Conservation (phyloP, 2,888 invertebrate species). For the Oscheius sp. region DNA sequence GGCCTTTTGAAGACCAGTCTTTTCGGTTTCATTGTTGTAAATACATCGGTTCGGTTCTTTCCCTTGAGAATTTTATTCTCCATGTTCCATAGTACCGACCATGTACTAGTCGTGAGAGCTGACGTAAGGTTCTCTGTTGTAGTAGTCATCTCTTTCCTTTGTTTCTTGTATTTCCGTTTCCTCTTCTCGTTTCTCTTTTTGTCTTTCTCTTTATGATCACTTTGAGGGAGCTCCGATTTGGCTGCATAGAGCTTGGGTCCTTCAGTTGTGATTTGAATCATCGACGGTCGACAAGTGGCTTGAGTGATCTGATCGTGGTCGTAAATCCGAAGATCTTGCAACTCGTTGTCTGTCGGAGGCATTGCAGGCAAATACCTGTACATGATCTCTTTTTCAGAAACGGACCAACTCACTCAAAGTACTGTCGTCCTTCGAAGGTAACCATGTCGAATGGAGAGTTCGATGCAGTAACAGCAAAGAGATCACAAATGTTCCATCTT, state of each 20-base stretch:
- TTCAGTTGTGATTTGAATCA: not conserved
- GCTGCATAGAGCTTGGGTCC: not conserved
- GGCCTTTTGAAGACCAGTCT: conserved; percentile 2
- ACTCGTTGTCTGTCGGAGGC: conserved; percentile 14
- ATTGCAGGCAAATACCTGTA: conserved; percentile 28
- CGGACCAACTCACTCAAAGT: conserved; percentile 17
- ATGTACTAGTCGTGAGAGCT: not conserved
- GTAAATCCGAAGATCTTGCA: not conserved
- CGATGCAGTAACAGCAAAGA: conserved; percentile 31
- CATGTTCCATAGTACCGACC: not conserved
- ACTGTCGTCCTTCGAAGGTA: conserved; percentile 23
- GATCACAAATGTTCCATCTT: conserved; percentile 32
- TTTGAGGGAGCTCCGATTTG: not conserved
- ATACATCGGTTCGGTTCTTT: not conserved
- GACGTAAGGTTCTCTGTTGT: not conserved
- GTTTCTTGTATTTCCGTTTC: not conserved
- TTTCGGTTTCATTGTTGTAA: conserved; percentile 15
- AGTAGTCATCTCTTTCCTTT: not conserved
- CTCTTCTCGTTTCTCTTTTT: not conserved
- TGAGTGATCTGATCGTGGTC: conserved; percentile 3
- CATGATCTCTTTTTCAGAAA: not conserved
- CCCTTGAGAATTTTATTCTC: not conserved
- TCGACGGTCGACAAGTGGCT: not conserved
- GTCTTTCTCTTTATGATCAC: not conserved
- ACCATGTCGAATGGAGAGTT: conserved; percentile 22